Conservation (phyloP, 2,888 invertebrate species). For the Rutpela maculata region DNA sequence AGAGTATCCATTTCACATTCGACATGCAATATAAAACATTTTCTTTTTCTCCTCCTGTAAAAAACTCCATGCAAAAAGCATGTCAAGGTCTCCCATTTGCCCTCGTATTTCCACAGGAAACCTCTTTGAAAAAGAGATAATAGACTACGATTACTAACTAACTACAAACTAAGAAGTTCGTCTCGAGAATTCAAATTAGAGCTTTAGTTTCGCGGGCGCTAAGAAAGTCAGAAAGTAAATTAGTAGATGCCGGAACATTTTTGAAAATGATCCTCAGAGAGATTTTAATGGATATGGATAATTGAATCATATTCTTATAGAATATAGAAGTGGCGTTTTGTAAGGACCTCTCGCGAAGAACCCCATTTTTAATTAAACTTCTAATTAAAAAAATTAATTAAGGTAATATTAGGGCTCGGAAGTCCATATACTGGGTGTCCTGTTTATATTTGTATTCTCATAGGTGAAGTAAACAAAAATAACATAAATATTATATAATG, state of each 20-base stretch:
- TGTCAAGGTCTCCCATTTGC: conserved; percentile 23
- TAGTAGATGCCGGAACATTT: not conserved
- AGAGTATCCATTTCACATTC: no score
- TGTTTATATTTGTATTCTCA: not conserved
- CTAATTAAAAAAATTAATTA: not conserved
- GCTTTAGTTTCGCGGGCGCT: not conserved
- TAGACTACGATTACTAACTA: conserved; percentile 24
- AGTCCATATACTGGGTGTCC: not conserved
- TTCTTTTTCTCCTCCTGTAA: not conserved
- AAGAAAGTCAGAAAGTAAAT: not conserved
- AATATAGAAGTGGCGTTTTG: not conserved
- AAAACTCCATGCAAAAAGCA: not conserved
- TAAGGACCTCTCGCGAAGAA: not conserved
- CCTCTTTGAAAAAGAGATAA: conserved; percentile 29
- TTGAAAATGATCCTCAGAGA: not conserved
- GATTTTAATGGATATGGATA: not conserved
- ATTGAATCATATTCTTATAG: not conserved
- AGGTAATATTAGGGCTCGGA: not conserved
- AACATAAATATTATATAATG: no score
- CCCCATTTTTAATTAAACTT: not conserved
- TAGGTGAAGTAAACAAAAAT: no score
- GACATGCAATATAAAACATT: not conserved
- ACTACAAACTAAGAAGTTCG: conserved; percentile 19
- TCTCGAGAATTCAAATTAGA: conserved; percentile 23
- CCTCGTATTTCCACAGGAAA: not conserved